Evolutionary conservation across 2,888 invertebrate genomes (phyloP).

Genomic region (Rotaria socialis): DNA sequence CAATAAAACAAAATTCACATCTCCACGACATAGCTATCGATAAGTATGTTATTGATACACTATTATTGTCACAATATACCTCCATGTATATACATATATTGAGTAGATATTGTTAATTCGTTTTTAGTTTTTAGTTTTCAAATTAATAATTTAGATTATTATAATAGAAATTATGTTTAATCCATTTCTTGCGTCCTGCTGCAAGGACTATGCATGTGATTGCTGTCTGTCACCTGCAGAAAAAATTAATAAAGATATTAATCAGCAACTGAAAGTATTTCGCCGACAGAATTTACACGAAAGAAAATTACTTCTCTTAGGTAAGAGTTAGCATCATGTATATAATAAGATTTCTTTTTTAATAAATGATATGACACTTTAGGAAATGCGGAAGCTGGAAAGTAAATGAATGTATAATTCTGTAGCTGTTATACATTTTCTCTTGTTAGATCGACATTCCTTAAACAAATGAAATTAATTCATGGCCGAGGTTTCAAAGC

Average conservation of each 20-base stretch:
- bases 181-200: background rate
- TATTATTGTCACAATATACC: too few species aligned
- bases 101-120: too few species aligned
- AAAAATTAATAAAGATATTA: background rate
- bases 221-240: background rate
- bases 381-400: slow-evolving; percentile 14
- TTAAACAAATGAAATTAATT: slow-evolving; percentile 14
- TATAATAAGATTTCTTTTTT: background rate
- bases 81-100: too few species aligned
- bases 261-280: background rate
- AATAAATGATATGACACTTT: background rate
- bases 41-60: too few species aligned
- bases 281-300: background rate
- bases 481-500: background rate
- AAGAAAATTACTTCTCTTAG: slow-evolving; percentile 11
- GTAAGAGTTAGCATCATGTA: background rate
- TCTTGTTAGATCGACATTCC: background rate
- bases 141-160: background rate
- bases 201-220: background rate
- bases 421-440: too few species aligned
- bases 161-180: background rate
- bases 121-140: too few species aligned
- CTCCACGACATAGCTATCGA: too few species aligned
- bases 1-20: too few species aligned
- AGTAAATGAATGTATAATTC: background rate